A percentile compares a stretch with the other conserved stretches of the same genome.
phyloP scores from a whole-genome alignment of 2,888 invertebrate species.

The Tryphoninae sp. region DNA sequence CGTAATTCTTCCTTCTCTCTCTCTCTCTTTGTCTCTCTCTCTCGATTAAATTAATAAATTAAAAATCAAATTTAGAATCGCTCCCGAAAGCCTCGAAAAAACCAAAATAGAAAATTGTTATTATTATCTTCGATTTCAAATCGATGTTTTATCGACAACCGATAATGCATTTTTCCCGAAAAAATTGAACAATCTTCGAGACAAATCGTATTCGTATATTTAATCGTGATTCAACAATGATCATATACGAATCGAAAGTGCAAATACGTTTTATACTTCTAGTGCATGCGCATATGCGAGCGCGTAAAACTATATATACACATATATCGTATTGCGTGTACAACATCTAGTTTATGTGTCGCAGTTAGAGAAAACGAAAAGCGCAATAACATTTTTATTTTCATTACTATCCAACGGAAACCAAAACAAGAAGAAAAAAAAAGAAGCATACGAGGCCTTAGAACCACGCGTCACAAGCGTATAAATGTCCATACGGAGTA shows the following conservation, averaged over 20 bases:
- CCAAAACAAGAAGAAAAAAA: background rate
- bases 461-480: background rate
- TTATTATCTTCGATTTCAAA: too few relatives aligned
- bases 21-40: conserved; percentile 44
- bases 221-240: too few relatives aligned
- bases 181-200: too few relatives aligned
- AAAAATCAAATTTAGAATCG: conserved; percentile 37
- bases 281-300: too few relatives aligned
- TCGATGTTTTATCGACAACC: too few relatives aligned
- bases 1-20: conserved; percentile 37
- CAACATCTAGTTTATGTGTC: background rate
- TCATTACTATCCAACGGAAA: background rate
- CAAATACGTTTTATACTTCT: too few relatives aligned
- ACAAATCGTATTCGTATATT: too few relatives aligned
- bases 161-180: too few relatives aligned
- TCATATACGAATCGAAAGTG: too few relatives aligned
- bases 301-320: background rate
- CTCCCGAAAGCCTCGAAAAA: conserved; percentile 24
- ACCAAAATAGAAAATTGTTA: background rate
- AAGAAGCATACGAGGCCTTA: background rate
- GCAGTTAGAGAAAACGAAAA: conserved; percentile 5
- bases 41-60: conserved; percentile 18
- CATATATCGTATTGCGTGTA: background rate
- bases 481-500: background rate
- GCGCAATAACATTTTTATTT: background rate